phyloP scores from a whole-genome alignment of 1,140 invertebrate species.

The Macrobrachium rosenbergii region DNA sequence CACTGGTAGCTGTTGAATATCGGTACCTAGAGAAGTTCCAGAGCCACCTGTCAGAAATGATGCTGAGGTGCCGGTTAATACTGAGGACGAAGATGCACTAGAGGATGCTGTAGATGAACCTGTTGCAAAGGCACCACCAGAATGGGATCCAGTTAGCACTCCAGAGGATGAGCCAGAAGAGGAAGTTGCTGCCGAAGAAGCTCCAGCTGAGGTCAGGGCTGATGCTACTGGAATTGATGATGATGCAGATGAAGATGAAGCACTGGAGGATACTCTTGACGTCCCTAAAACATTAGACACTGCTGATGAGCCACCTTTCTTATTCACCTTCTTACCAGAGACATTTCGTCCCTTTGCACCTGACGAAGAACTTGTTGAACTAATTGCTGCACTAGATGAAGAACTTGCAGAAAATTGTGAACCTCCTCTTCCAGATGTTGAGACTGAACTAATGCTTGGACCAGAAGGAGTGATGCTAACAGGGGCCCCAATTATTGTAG shows the following conservation, averaged over 20 bases:
- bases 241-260: neutral
- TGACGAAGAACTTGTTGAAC: neutral
- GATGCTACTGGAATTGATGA: neutral
- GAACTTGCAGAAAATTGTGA: too few relatives aligned
- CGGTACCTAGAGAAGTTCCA: neutral
- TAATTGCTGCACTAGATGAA: neutral
- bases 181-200: neutral
- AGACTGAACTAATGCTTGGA: neutral
- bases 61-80: neutral
- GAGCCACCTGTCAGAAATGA: neutral
- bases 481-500: neutral
- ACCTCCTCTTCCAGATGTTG: neutral
- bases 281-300: neutral
- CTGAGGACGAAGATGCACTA: neutral
- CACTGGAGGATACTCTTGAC: neutral
- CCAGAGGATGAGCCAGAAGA: neutral
- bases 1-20: neutral
- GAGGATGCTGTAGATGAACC: neutral
- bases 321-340: too few relatives aligned
- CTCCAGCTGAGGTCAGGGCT: neutral
- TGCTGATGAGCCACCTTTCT: neutral
- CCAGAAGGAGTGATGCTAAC: neutral
- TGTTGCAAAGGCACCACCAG: neutral
- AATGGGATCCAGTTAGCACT: neutral
- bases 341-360: too few relatives aligned